Base-by-base conservation (phyloP, 2,113 vertebrate genomes). In the Scophthalmus maximus region DNA sequence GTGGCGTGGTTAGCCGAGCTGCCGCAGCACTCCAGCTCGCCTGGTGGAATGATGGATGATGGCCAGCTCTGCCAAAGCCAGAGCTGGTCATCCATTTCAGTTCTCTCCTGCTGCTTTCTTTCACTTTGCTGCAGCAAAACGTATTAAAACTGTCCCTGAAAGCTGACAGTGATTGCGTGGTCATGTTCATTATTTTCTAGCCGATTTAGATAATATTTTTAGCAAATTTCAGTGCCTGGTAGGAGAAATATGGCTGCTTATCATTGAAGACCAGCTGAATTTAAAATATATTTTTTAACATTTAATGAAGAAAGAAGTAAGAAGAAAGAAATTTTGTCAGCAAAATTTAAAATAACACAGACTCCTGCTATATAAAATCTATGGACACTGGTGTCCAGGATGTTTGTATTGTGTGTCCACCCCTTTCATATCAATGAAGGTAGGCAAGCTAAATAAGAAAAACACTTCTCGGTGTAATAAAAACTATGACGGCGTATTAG, bases 11-110 rank as follows among this genome's bases (percentile, higher is more conserved):
- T 63, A 87, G 78, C 75, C 38, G 6, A 63, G 49, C 62, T 15
- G 67, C 70, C 40, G 18, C 84, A 51, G 58, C 59, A 50, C 76
- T 86, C 62, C 15, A 44, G 10, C 65, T 52, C 34, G 17, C 62
- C 63, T 66, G 78, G 85, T 42, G 20, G 68, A 17, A 80, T 85
- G 87, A 92, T 90, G 70, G 76, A 91, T 90, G 76, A 91, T 90
- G 77, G 34, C 7, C 61, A n/a, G 69, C 65, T 58, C 46, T 30
- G 29, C 7, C 14, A 34, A 14, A 2, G 73, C 75, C 78, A 76
- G 36, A 70, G 44, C 25, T n/a, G n/a, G n/a, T n/a, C 11, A 30
- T 17, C n/a, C 61, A 70, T 70, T 23, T 57, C 2, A 42, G 6
- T 30, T 68, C 50, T 61, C 44, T 14, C 22, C 18, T 23, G 8